Base-by-base conservation (phyloP, 2,113 vertebrate genomes). In the Oreocharis arfaki region DNA sequence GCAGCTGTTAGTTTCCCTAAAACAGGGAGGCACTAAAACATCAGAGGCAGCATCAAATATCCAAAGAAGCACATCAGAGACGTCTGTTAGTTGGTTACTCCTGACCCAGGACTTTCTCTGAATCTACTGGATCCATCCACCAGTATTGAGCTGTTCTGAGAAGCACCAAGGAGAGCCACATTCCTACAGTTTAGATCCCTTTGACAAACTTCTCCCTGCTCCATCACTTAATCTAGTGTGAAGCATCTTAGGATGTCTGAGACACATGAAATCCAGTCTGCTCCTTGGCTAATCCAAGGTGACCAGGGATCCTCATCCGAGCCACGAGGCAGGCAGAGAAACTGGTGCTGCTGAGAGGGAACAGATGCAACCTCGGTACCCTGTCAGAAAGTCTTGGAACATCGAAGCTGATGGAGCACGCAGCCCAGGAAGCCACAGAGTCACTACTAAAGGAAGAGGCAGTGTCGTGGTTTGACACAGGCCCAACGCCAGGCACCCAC, bases 381-480 rank as follows among this genome's bases (percentile, higher is more conserved):
- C 65, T 39, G 73, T 77, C 63, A 77, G 67, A 44, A 76, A 56
- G 41, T 16, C 77, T 80, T 57, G 42, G 50, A 56, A 42, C 59
- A 11, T 13, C 0, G 0, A 47, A 22, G 53, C 37, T 42, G n/a
- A 87, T 9, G 63, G 59, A 84, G 63, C 59, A 42, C 0, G 3
- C 37, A 67, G 83, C 75, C 76, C 52, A 55, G 49, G 57, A 73
- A 52, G 74, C n/a, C 77, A 61, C 21, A 5, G 52, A 21, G 22
- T 1, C 19, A 57, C 59, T 47, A 69, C 11, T 53, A n/a, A 84
- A 76, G 80, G 63, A 71, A 64, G 35, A 80, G 53, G 57, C 61
- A n/a, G n/a, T n/a, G n/a, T n/a, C n/a, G n/a, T n/a, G n/a, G n/a
- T n/a, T n/a, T n/a, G n/a, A n/a, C n/a, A n/a, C n/a, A n/a, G n/a